These are phyloP conservation scores for Girardinus metallicus DNA, from an alignment of 2,797 vertebrate genomes.

Conservation along the genomic window DNA sequence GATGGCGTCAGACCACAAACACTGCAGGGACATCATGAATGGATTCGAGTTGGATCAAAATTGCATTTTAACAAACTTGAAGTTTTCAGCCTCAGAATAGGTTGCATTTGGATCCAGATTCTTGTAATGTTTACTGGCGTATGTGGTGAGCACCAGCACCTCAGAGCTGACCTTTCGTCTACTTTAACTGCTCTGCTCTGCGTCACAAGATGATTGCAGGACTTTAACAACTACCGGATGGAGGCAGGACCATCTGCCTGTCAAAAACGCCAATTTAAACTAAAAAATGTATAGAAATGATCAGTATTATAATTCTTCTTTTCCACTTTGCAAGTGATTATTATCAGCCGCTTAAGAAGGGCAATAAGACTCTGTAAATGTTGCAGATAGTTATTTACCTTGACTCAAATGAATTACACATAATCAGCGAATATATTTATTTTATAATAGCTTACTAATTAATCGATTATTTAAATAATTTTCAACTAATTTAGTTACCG, in stretches of 20 bases:
- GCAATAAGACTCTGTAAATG: background rate
- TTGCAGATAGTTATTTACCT: background rate
- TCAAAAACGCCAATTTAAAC: too few relatives aligned
- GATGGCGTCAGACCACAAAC: constrained; percentile 58
- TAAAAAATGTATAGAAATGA: background rate
- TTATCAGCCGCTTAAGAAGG: background rate
- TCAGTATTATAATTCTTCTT: background rate
- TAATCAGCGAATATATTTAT: background rate
- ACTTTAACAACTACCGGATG: background rate
- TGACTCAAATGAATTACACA: background rate
- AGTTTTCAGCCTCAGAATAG: constrained; percentile 14
- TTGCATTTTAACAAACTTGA: constrained; percentile 45
- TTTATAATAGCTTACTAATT: background rate
- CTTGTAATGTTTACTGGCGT: constrained; percentile 5
- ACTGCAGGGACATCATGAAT: constrained; percentile 51
- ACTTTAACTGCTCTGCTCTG: background rate
- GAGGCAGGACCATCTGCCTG: background rate
- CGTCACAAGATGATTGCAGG: background rate
- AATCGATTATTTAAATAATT: too few relatives aligned
- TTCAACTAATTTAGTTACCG: too few relatives aligned
- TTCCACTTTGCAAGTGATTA: background rate
- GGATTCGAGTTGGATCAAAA: constrained; percentile 34
- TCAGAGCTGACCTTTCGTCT: background rate
- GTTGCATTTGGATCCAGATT: constrained; percentile 14
- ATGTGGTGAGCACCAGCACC: background rate